These are phyloP conservation scores for Gymnothorax reevesii DNA, from an alignment of 2,797 vertebrate species.

Conservation along the genomic window DNA sequence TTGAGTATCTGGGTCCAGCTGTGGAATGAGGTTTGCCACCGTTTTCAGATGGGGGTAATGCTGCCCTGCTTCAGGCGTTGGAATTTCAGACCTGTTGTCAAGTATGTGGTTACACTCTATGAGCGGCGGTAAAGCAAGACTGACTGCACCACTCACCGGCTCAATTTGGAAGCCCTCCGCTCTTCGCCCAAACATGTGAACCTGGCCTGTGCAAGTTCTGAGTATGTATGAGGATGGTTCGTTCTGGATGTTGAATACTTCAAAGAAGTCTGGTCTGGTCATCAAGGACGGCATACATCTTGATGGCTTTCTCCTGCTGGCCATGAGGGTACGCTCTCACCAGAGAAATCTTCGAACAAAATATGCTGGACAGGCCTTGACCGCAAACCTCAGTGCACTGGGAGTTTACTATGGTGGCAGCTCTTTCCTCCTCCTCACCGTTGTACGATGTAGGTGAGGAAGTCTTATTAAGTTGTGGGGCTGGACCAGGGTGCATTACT, in stretches of 20 bases:
- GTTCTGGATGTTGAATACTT: background rate
- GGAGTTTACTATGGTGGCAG: too few species aligned
- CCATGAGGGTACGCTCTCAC: background rate
- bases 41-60: conserved; percentile 10
- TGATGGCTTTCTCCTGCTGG: background rate
- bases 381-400: background rate
- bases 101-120: conserved; percentile 7
- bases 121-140: background rate
- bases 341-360: conserved; percentile 18
- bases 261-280: conserved; percentile 18
- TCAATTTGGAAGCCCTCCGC: conserved; percentile 7
- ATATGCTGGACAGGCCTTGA: background rate
- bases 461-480: background rate
- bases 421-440: background rate
- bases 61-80: background rate
- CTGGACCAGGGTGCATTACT: conserved; percentile 24
- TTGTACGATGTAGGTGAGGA: background rate
- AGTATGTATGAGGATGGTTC: background rate
- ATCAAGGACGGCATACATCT: background rate
- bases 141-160: background rate
- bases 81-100: conserved; percentile 11
- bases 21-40: conserved; percentile 11
- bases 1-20: conserved; percentile 19
- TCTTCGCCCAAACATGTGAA: background rate
- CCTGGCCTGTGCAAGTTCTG: conserved; percentile 1